phyloP scores from a whole-genome alignment of 2,888 invertebrate species.

The Sminthurinus aureus region DNA sequence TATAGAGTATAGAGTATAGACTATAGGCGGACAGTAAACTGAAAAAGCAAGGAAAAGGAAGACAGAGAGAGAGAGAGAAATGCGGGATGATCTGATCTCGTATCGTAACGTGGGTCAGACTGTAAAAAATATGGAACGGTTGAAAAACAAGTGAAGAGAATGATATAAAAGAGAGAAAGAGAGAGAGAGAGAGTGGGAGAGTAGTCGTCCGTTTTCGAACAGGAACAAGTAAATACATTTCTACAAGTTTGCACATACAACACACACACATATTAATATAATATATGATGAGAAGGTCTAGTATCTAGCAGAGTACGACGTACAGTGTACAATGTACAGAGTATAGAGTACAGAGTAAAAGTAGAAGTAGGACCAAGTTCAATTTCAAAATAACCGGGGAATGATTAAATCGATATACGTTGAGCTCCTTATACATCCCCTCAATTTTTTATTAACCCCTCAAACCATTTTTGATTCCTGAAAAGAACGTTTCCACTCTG shows the following conservation, averaged over 20 bases:
- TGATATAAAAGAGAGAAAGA: too few relatives aligned
- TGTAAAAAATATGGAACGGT: constrained; percentile 38
- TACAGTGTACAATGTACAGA: too few relatives aligned
- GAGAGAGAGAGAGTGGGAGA: neutral
- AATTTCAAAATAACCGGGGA: constrained; percentile 51
- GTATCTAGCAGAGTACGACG: too few relatives aligned
- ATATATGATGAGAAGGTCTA: too few relatives aligned
- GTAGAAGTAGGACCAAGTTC: constrained; percentile 47
- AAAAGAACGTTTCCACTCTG: constrained; percentile 58
- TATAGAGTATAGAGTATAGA: neutral
- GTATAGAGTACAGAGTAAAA: constrained; percentile 26
- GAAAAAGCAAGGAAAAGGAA: neutral
- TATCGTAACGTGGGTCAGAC: constrained; percentile 41
- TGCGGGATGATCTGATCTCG: constrained; percentile 48
- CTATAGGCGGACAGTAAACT: neutral
- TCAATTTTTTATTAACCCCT: constrained; percentile 61
- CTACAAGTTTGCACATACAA: constrained; percentile 18
- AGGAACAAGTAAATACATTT: constrained; percentile 33
- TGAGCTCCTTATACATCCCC: constrained; percentile 47
- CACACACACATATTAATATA: too few relatives aligned
- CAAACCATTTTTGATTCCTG: constrained; percentile 60
- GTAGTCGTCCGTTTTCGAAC: neutral
- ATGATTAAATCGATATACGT: constrained; percentile 58
- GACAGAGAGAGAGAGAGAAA: constrained; percentile 24
- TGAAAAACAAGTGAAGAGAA: neutral